Percentiles rank a stretch among this genome's conserved stretches.
These are phyloP conservation scores for Gibbula magus DNA, from an alignment of 2,888 invertebrate genomes.

Conservation along the genomic window DNA sequence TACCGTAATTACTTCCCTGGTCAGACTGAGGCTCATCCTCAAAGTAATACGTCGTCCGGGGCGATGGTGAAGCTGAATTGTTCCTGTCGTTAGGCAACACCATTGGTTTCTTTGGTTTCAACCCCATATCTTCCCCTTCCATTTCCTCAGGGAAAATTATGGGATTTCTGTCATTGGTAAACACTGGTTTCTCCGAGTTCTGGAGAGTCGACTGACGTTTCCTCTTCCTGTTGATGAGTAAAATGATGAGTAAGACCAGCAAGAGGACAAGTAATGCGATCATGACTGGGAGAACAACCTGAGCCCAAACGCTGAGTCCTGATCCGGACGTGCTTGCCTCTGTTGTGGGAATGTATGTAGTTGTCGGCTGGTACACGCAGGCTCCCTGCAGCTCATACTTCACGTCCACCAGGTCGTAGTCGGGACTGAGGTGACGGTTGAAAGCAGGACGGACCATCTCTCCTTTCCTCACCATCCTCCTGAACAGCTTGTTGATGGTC, in stretches of 20 bases:
- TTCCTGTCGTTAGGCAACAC: conserved; percentile 47
- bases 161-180: conserved; percentile 60
- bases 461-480: conserved; percentile 36
- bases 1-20: not conserved
- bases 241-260: conserved; percentile 44
- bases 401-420: conserved; percentile 31
- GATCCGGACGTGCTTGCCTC: conserved; percentile 16
- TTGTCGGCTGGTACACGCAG: conserved; percentile 31
- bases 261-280: conserved; percentile 45
- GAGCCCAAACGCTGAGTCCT: conserved; percentile 44
- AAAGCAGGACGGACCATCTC: conserved; percentile 35
- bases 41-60: conserved; percentile 26
- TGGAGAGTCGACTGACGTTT: conserved; percentile 30
- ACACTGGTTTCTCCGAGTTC: conserved; percentile 57
- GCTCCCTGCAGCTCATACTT: conserved; percentile 35
- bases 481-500: conserved; percentile 32
- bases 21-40: conserved; percentile 27
- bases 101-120: conserved; percentile 52
- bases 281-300: conserved; percentile 46
- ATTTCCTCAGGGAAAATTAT: conserved; percentile 64
- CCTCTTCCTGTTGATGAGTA: conserved; percentile 42
- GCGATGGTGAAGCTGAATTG: not conserved
- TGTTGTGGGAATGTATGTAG: conserved; percentile 16
- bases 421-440: conserved; percentile 36
- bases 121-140: conserved; percentile 52